Conservation (phyloP, 2,797 vertebrate genomes). For the Sylvilagus floridanus region DNA sequence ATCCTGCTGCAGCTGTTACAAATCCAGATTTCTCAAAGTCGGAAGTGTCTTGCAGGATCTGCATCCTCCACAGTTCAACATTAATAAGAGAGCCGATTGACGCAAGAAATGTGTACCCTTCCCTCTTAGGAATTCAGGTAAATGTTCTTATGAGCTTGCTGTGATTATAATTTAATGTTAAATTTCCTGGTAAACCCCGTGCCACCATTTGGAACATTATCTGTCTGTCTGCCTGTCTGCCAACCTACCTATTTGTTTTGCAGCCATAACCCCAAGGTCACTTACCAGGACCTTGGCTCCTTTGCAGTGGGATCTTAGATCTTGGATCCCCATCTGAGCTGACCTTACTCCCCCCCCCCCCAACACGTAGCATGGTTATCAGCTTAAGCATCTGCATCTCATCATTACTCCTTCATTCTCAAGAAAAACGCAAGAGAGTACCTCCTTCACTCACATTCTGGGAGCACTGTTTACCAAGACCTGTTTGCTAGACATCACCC, state of each 20-base stretch:
- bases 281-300: constrained; percentile 60
- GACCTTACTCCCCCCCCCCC: constrained; percentile 88
- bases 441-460: constrained; percentile 92
- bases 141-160: background rate
- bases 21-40: constrained; percentile 1
- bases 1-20: background rate
- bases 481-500: constrained; percentile 94
- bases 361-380: constrained; percentile 95
- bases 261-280: constrained; percentile 41
- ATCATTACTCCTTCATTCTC: constrained; percentile 92
- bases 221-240: background rate
- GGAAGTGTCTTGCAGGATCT: background rate
- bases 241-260: background rate
- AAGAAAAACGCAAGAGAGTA: constrained; percentile 93
- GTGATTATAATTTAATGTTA: background rate
- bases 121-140: background rate
- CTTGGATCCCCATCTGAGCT: constrained; percentile 83
- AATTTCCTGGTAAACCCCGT: background rate
- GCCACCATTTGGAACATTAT: background rate
- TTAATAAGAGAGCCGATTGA: background rate
- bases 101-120: background rate
- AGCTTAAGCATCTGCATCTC: constrained; percentile 96
- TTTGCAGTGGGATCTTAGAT: constrained; percentile 16
- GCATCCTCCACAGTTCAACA: background rate
- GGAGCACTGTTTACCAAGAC: constrained; percentile 94